A percentile compares a stretch with the other conserved stretches of the same genome.
phyloP scores from a whole-genome alignment of 2,113 vertebrate species.

The Siniperca knerii region DNA sequence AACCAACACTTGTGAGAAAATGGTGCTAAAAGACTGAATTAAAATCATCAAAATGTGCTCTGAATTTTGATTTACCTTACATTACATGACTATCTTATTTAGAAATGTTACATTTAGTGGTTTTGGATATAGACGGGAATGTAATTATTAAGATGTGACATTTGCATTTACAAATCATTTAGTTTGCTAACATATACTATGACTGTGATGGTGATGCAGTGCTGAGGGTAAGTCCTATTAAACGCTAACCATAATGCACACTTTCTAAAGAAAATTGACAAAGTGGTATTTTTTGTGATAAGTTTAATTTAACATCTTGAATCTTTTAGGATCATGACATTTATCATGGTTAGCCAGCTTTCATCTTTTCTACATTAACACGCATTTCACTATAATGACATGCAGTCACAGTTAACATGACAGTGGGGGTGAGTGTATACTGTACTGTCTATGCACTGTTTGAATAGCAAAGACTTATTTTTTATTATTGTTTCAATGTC shows the following conservation, averaged over 20 bases:
- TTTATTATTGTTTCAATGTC: background rate
- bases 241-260: background rate
- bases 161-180: conserved; percentile 13
- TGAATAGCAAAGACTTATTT: background rate
- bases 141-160: background rate
- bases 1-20: conserved; percentile 11
- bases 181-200: background rate
- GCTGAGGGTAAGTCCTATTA: background rate
- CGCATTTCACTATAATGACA: background rate
- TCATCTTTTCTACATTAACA: background rate
- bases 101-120: background rate
- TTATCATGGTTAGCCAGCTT: background rate
- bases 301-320: background rate
- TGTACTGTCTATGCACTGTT: background rate
- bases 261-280: background rate
- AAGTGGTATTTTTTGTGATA: background rate
- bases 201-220: background rate
- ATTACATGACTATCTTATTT: background rate
- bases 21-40: conserved; percentile 2
- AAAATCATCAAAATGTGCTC: conserved; percentile 37
- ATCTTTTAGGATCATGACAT: background rate
- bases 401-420: background rate
- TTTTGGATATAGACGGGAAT: background rate
- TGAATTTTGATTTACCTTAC: background rate
- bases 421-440: background rate